Base-by-base conservation (phyloP, 2,888 invertebrate genomes). In the Rotaria sp. region DNA sequence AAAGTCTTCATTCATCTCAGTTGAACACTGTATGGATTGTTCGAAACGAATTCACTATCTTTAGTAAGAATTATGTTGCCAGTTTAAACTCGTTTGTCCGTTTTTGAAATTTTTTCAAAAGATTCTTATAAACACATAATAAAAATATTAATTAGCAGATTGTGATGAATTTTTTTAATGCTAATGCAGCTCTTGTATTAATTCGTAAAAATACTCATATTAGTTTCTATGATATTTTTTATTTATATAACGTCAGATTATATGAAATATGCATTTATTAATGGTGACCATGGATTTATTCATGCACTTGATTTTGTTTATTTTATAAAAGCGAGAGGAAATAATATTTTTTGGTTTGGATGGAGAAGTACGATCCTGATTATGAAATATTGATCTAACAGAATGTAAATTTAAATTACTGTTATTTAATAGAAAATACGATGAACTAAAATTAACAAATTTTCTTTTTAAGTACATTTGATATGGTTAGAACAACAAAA, bases 231-330 rank as follows among this genome's bases (percentile, higher is more conserved):
- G 99, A 99, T 91, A 80, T 75, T 99, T 7, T 97, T 99, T 89
- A 95, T 99, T 88, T 99, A 99, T 91, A 99, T 98, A 15, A 99
- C 99, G 0, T 96, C 96, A 88, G 99, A 98, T 91, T 99, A 99
- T 90, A 98, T 99, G 90, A 99, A 99, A 92, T 99, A 98, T 91
- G 96, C 96, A 59, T 94, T 98, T 84, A 94, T 94, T 85, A 97
- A 97, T 90, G 97, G 95, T 0, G 99, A 99, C 91, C 95, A 96
- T 91, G 99, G 99, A 75, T 99, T 99, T 84, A 98, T 99, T 89
- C 94, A 99, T 35, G 99, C 99, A 0, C 92, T 99, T 88, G 98
- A 99, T 92, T 93, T 98, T 0, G 96, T 99, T 89, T 99, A 99
- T 91, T 94, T 97, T 7, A 96, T 97, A 21, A 94, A 95, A 88